Evolutionary conservation across 2,888 invertebrate genomes (phyloP), one percentile per base, ranked within the genome.

Genomic region (Masnerella sp.): DNA sequence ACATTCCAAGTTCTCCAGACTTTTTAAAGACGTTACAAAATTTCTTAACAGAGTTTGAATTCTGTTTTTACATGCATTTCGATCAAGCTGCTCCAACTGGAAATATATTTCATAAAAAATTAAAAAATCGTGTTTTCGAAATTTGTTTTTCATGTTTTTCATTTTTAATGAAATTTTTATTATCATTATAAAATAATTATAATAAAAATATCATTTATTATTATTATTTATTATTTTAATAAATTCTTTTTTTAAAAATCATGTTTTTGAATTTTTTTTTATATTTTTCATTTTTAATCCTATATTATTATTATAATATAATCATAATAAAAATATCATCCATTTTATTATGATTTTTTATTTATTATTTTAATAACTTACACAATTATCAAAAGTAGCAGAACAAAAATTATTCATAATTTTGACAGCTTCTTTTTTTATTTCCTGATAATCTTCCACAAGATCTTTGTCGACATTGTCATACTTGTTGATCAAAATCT

Each of bases 1-100:
- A 32, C 80, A 81, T 68, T 85, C 84, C 2, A 84, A 70, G 58
- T 82, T 81, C 64, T 87, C 87, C 20, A 87, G 59, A 47, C 72
- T 74, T 76, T 80, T 79, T 1, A 87, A 62, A 8, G 82, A 77
- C 11, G 30, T 49, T 18, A 56, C 64, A 64, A 87, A 82, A 45
- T 83, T 83, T 8, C 79, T 68, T 8, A 83, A 42, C 1, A 85
- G 14, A 20, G 15, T 34, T 2, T 58, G 4, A 12, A 58, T 58
- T 11, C 18, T 56, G 5, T 25, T 25, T 58, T 34, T 25, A n/a
- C 9, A 32, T 12, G 38, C 5, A 7, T 54, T 20, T 11, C 32
- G 34, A 22, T 71, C 59, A n/a, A 45, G 11, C 15, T 40, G 45
- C 15, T 65, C 71, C 1, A 34, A 7, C 52, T 64, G 30, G 14